Evolutionary conservation across 2,797 vertebrate genomes (phyloP).

Genomic region (Limnodromus scolopaceus): DNA sequence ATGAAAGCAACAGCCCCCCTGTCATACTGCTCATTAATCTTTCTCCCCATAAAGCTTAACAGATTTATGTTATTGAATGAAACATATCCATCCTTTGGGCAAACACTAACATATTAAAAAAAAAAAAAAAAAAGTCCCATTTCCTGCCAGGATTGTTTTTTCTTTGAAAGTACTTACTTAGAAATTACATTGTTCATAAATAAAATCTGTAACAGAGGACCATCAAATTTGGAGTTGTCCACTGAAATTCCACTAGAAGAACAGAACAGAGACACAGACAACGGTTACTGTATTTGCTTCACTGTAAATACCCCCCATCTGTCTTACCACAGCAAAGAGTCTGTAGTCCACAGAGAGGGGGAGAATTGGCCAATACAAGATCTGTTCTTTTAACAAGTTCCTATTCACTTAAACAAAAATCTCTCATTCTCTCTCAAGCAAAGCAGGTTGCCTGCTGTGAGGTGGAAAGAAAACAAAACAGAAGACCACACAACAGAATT

Average conservation of each 20-base stretch:
- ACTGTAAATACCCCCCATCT: neutral
- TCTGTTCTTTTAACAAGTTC: neutral
- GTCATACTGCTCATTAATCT: neutral
- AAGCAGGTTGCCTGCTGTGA: neutral
- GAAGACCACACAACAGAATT: neutral
- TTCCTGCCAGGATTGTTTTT: neutral
- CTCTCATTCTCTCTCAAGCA: neutral
- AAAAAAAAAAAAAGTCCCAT: neutral
- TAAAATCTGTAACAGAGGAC: constrained; percentile 92
- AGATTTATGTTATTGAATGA: neutral
- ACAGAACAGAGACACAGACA: constrained; percentile 9
- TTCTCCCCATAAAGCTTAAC: neutral
- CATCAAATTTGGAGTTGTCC: constrained; percentile 86
- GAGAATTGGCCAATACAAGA: neutral
- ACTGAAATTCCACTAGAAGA: constrained; percentile 86
- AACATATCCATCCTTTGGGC: neutral
- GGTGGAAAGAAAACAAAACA: neutral
- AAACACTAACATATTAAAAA: neutral
- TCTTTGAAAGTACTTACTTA: constrained; percentile 85
- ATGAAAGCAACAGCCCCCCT: neutral
- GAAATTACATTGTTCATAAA: constrained; percentile 94
- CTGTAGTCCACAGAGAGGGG: neutral
- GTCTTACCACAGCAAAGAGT: neutral
- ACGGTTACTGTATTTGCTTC: neutral
- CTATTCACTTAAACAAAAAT: neutral